Percentiles rank a stretch among this genome's conserved stretches.
phyloP scores from a whole-genome alignment of 2,113 vertebrate species.

The Sphyrna mokarran region DNA sequence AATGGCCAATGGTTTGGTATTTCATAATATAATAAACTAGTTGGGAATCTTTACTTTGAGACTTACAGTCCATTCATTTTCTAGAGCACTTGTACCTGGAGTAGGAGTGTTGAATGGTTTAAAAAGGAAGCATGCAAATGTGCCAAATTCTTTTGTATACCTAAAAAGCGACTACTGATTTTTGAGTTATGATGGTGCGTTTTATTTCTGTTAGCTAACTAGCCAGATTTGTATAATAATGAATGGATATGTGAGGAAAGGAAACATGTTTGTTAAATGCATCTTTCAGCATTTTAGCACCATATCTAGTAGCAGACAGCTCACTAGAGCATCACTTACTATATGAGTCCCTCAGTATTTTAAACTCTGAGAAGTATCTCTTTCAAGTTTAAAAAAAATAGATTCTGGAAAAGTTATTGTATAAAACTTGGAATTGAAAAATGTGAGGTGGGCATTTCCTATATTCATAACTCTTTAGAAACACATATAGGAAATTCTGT shows the following conservation, averaged over 20 bases:
- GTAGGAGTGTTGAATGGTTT: neutral
- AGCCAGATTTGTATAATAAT: neutral
- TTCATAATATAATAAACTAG: neutral
- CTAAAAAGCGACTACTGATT: neutral
- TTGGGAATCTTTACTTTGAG: neutral
- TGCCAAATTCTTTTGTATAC: neutral
- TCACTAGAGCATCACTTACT: neutral
- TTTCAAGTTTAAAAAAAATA: neutral
- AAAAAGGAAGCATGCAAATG: neutral
- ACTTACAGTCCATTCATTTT: neutral
- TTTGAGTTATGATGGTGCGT: neutral
- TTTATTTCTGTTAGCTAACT: neutral
- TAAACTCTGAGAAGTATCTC: neutral
- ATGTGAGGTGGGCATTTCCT: neutral
- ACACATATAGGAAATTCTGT: neutral
- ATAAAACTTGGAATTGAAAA: neutral
- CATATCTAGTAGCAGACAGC: neutral
- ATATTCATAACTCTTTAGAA: neutral
- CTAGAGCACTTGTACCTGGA: neutral
- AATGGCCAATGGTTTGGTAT: neutral
- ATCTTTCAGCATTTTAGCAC: neutral
- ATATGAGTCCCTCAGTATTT: neutral
- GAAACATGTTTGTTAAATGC: neutral
- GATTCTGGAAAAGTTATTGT: neutral
- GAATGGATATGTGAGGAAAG: neutral